These are phyloP conservation scores for Xerus inauris DNA, from an alignment of 2,113 vertebrate genomes.

Conservation along the genomic window DNA sequence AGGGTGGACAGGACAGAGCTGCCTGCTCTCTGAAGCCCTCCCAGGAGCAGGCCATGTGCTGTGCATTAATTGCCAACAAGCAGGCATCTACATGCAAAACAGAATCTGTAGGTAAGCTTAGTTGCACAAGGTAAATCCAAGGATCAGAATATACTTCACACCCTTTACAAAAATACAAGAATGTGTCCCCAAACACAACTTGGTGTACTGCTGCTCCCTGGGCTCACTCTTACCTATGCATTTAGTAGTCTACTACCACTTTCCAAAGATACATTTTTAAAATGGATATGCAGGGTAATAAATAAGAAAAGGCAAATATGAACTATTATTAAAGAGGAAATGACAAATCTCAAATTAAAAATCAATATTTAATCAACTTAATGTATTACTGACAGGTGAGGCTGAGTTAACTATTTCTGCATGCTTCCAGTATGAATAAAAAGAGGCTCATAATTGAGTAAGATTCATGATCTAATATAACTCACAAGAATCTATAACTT, in stretches of 20 bases:
- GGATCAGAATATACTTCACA: not conserved
- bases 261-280: not conserved
- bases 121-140: not conserved
- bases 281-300: not conserved
- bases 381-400: not conserved
- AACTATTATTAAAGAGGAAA: conserved; percentile 50
- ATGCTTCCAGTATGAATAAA: conserved; percentile 8
- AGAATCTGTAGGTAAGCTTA: not conserved
- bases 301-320: not conserved
- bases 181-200: not conserved
- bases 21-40: no score
- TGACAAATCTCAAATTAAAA: conserved; percentile 8
- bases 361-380: conserved; percentile 58
- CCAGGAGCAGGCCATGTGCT: rapidly evolving
- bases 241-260: not conserved
- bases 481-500: not conserved
- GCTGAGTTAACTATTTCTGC: conserved; percentile 2
- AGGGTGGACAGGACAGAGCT: not conserved
- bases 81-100: not conserved
- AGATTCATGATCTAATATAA: not conserved
- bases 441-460: not conserved
- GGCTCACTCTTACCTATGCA: not conserved
- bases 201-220: not conserved
- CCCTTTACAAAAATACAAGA: not conserved
- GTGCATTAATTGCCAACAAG: not conserved